Percentiles rank a stretch among this genome's conserved stretches.
Conservation (phyloP, 2,888 invertebrate species). For the Silvanus unidentatus region DNA sequence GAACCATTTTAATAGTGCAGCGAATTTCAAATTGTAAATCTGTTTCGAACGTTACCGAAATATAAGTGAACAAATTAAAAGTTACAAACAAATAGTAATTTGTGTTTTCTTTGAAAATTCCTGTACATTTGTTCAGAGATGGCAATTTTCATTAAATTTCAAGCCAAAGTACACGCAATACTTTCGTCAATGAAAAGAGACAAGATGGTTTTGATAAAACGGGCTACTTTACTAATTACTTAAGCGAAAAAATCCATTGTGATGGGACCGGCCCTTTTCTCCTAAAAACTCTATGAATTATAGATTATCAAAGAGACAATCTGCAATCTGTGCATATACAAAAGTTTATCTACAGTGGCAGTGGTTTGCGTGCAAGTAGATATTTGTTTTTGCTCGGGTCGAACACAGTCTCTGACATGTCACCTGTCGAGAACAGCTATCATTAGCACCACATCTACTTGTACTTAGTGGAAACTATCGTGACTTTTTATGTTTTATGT, state of each 20-base stretch:
- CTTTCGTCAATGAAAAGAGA: no score
- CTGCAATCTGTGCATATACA: not conserved
- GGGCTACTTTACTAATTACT: no score
- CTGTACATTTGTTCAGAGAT: constrained; percentile 12
- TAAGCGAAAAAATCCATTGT: no score
- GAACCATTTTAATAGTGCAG: constrained; percentile 34
- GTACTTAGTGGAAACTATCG: constrained; percentile 21
- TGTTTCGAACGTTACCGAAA: constrained; percentile 26
- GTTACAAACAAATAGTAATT: no score
- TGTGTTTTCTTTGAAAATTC: no score
- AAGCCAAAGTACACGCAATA: no score
- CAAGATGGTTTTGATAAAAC: no score
- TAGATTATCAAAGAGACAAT: not conserved
- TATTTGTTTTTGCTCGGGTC: constrained; percentile 22
- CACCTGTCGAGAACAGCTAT: constrained; percentile 26
- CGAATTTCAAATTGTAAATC: constrained; percentile 34
- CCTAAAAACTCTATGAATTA: no score
- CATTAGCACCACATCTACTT: constrained; percentile 26
- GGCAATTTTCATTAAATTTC: no score
- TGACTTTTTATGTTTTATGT: constrained; percentile 20
- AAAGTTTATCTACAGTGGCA: constrained; percentile 16
- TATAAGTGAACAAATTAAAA: constrained; percentile 25
- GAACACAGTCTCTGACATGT: constrained; percentile 21
- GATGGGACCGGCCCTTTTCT: no score
- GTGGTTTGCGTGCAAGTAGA: constrained; percentile 21